A percentile compares a stretch with the other conserved stretches of the same genome.
These are phyloP conservation scores for Ceryle rudis DNA, from an alignment of 2,797 vertebrate species.

Conservation along the genomic window DNA sequence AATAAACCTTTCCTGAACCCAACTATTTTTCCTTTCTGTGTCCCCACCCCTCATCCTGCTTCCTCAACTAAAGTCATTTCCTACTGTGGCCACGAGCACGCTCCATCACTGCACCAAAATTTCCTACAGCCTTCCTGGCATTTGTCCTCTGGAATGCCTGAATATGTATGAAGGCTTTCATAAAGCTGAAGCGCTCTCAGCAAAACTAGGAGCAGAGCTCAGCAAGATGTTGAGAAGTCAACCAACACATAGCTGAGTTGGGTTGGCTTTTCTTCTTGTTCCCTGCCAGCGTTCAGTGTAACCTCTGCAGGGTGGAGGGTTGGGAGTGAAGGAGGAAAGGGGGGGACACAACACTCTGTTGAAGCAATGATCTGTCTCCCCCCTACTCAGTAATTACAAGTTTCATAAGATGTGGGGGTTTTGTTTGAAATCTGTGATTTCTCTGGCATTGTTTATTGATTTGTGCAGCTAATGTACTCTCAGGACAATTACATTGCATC, in stretches of 20 bases:
- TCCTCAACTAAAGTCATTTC: constrained; percentile 37
- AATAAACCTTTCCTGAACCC: constrained; percentile 37
- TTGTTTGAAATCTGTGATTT: neutral
- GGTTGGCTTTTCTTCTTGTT: neutral
- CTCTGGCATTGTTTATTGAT: neutral
- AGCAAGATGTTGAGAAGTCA: neutral
- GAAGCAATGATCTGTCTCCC: neutral
- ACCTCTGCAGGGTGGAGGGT: neutral
- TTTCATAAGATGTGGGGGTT: neutral
- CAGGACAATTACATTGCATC: neutral
- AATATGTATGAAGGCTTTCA: neutral
- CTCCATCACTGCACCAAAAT: neutral
- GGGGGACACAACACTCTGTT: fast-evolving
- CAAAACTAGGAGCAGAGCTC: neutral
- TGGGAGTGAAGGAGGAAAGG: neutral
- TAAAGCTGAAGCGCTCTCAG: neutral
- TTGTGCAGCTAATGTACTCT: neutral
- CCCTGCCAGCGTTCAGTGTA: neutral
- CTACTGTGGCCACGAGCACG: neutral
- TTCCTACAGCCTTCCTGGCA: neutral
- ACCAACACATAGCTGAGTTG: neutral
- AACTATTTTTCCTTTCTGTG: constrained; percentile 22
- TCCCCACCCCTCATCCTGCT: neutral
- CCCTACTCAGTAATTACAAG: neutral
- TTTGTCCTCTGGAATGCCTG: neutral